Conservation (phyloP, 1,140 invertebrate species). For the Penaeus japonicus region DNA sequence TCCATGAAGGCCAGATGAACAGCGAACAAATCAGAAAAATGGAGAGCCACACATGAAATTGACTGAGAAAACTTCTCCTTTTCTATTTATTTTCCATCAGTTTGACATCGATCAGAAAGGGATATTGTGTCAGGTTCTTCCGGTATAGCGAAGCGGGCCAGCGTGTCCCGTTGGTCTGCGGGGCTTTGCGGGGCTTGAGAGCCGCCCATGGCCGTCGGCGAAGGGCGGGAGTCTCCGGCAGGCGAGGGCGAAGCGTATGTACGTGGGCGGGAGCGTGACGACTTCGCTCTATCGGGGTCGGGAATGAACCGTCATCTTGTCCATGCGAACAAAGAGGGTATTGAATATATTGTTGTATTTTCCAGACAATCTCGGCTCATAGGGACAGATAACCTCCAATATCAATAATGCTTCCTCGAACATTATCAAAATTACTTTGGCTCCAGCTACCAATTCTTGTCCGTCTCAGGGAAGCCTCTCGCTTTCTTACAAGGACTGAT, state of each 20-base stretch:
- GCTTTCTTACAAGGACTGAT: background rate
- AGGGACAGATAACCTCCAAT: slow-evolving; percentile 52
- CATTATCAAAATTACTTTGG: slow-evolving; percentile 56
- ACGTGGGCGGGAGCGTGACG: background rate
- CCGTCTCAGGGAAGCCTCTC: background rate
- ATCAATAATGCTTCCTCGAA: slow-evolving; percentile 53
- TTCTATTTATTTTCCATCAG: slow-evolving; percentile 43
- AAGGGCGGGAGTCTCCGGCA: too few species aligned
- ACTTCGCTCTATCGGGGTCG: slow-evolving; percentile 34
- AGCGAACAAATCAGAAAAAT: slow-evolving; percentile 52
- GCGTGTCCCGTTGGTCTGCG: background rate
- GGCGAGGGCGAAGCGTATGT: background rate
- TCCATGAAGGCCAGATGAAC: background rate
- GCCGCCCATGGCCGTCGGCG: too few species aligned
- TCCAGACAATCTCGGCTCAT: slow-evolving; percentile 51
- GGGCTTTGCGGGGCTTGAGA: background rate
- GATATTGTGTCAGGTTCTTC: slow-evolving; percentile 14
- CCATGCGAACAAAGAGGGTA: slow-evolving; percentile 42
- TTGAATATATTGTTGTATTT: slow-evolving; percentile 57
- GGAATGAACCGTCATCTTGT: slow-evolving; percentile 44
- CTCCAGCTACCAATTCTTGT: slow-evolving; percentile 38
- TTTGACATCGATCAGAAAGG: slow-evolving; percentile 52
- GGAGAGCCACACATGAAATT: slow-evolving; percentile 53
- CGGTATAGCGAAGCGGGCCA: background rate
- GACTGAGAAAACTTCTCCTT: slow-evolving; percentile 46